Conservation (phyloP, 2,888 invertebrate species). For the Teinopalpus imperialis region DNA sequence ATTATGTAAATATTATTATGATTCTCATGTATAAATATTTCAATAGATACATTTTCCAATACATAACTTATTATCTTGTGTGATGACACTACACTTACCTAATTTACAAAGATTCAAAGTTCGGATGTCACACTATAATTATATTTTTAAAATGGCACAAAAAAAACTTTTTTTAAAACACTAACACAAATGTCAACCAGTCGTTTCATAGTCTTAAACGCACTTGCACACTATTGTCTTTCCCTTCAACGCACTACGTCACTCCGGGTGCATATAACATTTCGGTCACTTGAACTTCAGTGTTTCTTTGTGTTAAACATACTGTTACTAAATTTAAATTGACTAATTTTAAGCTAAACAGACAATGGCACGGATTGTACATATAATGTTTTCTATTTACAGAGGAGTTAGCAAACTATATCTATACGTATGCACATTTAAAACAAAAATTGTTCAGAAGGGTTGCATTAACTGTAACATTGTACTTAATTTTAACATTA, state of each 20-base stretch:
- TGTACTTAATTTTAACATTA: conserved; percentile 71
- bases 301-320: conserved; percentile 30
- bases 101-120: conserved; percentile 78
- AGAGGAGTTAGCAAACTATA: conserved; percentile 66
- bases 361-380: conserved; percentile 82
- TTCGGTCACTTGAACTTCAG: conserved; percentile 41
- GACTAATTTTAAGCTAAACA: conserved; percentile 76
- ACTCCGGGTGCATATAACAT: conserved; percentile 39
- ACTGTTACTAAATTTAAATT: conserved; percentile 61
- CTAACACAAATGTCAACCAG: conserved; percentile 80
- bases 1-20: conserved; percentile 78
- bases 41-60: conserved; percentile 77
- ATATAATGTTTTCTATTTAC: conserved; percentile 73
- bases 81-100: conserved; percentile 75
- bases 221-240: conserved; percentile 56
- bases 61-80: conserved; percentile 77
- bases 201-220: conserved; percentile 61
- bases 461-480: conserved; percentile 52
- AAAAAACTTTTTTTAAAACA: conserved; percentile 78
- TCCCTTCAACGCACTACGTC: conserved; percentile 44
- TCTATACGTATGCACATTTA: conserved; percentile 44
- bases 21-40: conserved; percentile 79
- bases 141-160: conserved; percentile 81
- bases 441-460: conserved; percentile 63
- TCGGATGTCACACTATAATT: conserved; percentile 79